Base-by-base conservation (phyloP, 2,797 vertebrate species). In the Silurus aristotelis region DNA sequence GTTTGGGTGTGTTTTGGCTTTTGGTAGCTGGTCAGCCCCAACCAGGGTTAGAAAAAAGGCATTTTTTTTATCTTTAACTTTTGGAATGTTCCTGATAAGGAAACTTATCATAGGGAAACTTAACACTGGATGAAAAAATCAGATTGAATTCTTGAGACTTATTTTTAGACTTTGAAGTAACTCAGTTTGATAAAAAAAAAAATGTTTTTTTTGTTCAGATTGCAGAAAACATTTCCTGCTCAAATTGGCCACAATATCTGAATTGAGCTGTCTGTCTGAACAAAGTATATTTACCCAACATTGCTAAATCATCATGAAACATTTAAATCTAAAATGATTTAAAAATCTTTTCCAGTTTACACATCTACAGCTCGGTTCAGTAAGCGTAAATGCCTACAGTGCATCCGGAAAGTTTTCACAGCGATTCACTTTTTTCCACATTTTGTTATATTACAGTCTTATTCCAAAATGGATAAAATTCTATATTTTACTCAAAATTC, bases 61-160 rank as follows among this genome's bases (percentile, higher is more conserved):
- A 31, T 6, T 22, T 73, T 61, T 17, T 73, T 60, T 61, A 72
- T 48, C 70, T 63, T 9, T 48, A 78, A 1, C 17, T 25, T 25
- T 9, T 61, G 81, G 55, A 72, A 48, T 60, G 31, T 48, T 7
- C 22, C 81, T 61, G 38, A 72, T 46, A 61, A 43, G 12, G 10
- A 63, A 63, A 46, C 20, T 3, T 79, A 79, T 79, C 76, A 46
- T 72, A 31, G 14, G 68, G 75, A 46, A 82, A 71, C 72, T 58
- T 55, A 12, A 58, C 52, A 31, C 17, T 60, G 15, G 7, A n/a
- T 9, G 31, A 27, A 9, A 77, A 38, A 12, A 7, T 60, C 75
- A 0, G 38, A 14, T 79, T 55, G 9, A 58, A 58, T n/a, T n/a
- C 17, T 22, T 20, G 2, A 20, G 25, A 19, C 25, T 5, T 60